Base-by-base conservation (phyloP, 1,140 invertebrate genomes). In the Ditylenchus dipsaci region DNA sequence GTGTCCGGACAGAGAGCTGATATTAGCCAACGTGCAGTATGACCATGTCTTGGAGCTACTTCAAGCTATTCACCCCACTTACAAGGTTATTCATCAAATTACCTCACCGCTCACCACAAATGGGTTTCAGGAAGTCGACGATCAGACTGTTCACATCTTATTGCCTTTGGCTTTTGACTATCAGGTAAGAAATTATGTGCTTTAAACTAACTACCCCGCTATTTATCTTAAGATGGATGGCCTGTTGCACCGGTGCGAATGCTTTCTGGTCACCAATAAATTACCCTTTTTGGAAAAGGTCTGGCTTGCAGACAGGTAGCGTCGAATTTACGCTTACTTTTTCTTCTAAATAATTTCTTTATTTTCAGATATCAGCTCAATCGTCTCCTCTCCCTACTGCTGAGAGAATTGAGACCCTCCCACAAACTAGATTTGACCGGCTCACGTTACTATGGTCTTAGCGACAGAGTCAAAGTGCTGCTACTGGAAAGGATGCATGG, bases 11-110 rank as follows among this genome's bases (percentile, higher is more conserved):
- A 56, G 80, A 38, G 80, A 82, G 42, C 58, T 82, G 15, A 82
- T 82, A 19, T 58, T 82, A 17, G 80, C 80, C n/a, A 83, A 82
- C 62, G 80, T 82, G 19, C 78, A 83, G 65, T 83, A 82, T 64
- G 80, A 82, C 17, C 76, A 82, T 62, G 79, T 82, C 0, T 45
- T 83, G 42, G 80, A 82, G 57, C 65, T 82, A 66, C 67, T 82
- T 11, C 62, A 67, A 33, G 77, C 79, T 33, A 82, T 82, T 53
- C 80, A 82, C 71, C 80, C 80, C 9, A 83, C 81, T 1, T 82
- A 82, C 58, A 82, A 82, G 56, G 79, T 53, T 53, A 17, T 3
- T 53, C 49, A 7, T 53, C 1, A 21, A 53, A 53, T 53, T 3
- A 53, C 8, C 3, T 53, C 23, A 21, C n/a, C n/a, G n/a, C n/a